A percentile compares a stretch with the other conserved stretches of the same genome.
Conservation (phyloP, 2,797 vertebrate genomes). For the Labroides dimidiatus region DNA sequence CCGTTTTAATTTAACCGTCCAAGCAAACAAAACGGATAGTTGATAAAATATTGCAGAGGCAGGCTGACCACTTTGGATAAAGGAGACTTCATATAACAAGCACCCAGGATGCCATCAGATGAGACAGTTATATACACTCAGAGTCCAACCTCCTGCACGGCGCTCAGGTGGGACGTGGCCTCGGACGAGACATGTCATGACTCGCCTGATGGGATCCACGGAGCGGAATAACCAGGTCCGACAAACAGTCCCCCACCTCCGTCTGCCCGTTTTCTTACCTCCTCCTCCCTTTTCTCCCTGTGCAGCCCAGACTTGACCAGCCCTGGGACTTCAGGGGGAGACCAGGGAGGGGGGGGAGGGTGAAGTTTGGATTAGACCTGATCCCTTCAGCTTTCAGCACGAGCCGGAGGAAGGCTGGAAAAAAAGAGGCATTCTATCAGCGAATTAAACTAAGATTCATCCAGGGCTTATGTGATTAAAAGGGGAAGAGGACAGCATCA, state of each 20-base stretch:
- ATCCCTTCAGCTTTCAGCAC: slow-evolving; percentile 73
- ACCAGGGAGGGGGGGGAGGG: slow-evolving; percentile 30
- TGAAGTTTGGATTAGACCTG: slow-evolving; percentile 73
- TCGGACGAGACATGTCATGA: slow-evolving; percentile 72
- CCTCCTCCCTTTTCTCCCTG: slow-evolving; percentile 25
- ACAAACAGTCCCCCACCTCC: slow-evolving; percentile 76
- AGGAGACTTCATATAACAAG: slow-evolving; percentile 35
- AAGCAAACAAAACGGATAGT: slow-evolving; percentile 61
- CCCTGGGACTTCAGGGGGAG: slow-evolving; percentile 38
- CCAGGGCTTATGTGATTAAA: slow-evolving; percentile 84
- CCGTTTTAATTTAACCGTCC: slow-evolving; percentile 57
- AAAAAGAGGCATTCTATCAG: slow-evolving; percentile 78
- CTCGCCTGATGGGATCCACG: slow-evolving; percentile 76
- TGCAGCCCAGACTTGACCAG: slow-evolving; percentile 60
- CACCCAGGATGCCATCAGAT: slow-evolving; percentile 65
- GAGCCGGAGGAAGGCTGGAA: slow-evolving; percentile 60
- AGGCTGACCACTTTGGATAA: slow-evolving; percentile 46
- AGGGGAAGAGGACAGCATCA: slow-evolving; percentile 82
- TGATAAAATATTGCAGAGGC: slow-evolving; percentile 53
- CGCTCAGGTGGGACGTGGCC: slow-evolving; percentile 75
- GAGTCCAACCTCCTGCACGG: slow-evolving; percentile 50
- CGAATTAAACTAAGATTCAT: slow-evolving; percentile 84
- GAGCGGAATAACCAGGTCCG: slow-evolving; percentile 79
- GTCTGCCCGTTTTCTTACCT: slow-evolving; percentile 58
- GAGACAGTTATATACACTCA: slow-evolving; percentile 69